phyloP scores from a whole-genome alignment of 64 coral and sea anemone species.

The Montipora cactus region DNA sequence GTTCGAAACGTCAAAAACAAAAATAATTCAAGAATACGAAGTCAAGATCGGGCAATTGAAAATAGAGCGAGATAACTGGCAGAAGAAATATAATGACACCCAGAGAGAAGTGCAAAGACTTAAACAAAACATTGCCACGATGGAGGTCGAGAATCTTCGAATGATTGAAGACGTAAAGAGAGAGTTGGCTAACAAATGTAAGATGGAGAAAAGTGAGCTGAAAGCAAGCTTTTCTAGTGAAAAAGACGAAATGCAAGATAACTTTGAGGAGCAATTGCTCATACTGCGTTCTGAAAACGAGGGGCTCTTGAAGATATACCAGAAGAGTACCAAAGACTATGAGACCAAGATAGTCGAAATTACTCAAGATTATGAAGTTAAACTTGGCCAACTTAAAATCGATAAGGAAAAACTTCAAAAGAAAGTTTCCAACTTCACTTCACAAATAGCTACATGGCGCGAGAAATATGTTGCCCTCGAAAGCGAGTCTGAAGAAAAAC shows the following conservation, averaged over 20 bases:
- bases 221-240: constrained; percentile 23
- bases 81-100: constrained; percentile 59
- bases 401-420: constrained; percentile 57
- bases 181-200: constrained; percentile 51
- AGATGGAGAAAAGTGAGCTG: constrained; percentile 45
- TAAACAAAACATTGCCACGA: constrained; percentile 31
- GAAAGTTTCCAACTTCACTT: constrained; percentile 2
- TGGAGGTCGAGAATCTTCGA: constrained; percentile 39
- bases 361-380: constrained; percentile 64
- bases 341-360: constrained; percentile 63
- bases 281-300: constrained; percentile 44
- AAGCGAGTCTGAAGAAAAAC: constrained; percentile 34
- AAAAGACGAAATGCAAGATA: constrained; percentile 49
- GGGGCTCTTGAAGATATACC: constrained; percentile 43
- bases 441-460: constrained; percentile 3
- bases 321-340: constrained; percentile 51
- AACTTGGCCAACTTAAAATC: constrained; percentile 43
- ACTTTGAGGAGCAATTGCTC: constrained; percentile 42
- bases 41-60: constrained; percentile 57
- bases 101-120: constrained; percentile 50
- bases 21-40: constrained; percentile 68
- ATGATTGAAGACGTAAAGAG: constrained; percentile 29
- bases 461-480: constrained; percentile 36
- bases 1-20: constrained; percentile 57
- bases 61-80: constrained; percentile 56